Evolutionary conservation across 2,888 invertebrate species (phyloP).

Genomic region (Lasioglossum vierecki): DNA sequence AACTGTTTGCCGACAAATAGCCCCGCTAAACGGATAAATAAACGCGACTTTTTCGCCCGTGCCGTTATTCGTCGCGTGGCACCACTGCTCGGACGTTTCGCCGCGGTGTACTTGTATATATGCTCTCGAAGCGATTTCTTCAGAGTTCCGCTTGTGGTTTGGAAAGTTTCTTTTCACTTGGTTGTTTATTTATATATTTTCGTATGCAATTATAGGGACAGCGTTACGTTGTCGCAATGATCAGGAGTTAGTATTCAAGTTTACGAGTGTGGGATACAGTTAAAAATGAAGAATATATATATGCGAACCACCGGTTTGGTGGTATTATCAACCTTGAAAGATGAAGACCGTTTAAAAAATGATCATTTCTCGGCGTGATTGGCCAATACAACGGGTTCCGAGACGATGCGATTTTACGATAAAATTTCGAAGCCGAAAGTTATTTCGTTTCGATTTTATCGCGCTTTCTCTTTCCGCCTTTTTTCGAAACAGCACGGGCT

Average conservation of each 20-base stretch:
- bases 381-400: not conserved
- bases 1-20: not conserved
- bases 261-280: no score
- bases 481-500: not conserved
- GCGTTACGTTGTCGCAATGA: no score
- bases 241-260: no score
- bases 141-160: no score
- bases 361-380: not conserved
- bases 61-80: not conserved
- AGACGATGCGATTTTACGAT: not conserved
- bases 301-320: not conserved
- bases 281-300: not conserved
- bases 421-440: constrained; percentile 1
- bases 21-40: not conserved
- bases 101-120: not conserved
- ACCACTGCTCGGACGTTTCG: not conserved
- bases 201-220: no score
- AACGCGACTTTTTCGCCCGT: not conserved
- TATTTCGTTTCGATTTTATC: constrained; percentile 2
- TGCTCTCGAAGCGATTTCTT: not conserved
- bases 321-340: not conserved
- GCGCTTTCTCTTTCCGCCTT: constrained; percentile 19
- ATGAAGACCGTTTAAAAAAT: not conserved
- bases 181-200: no score
- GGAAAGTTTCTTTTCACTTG: not conserved